These are phyloP conservation scores for Malurus elegans DNA, from an alignment of 2,113 vertebrate genomes.

Conservation along the genomic window DNA sequence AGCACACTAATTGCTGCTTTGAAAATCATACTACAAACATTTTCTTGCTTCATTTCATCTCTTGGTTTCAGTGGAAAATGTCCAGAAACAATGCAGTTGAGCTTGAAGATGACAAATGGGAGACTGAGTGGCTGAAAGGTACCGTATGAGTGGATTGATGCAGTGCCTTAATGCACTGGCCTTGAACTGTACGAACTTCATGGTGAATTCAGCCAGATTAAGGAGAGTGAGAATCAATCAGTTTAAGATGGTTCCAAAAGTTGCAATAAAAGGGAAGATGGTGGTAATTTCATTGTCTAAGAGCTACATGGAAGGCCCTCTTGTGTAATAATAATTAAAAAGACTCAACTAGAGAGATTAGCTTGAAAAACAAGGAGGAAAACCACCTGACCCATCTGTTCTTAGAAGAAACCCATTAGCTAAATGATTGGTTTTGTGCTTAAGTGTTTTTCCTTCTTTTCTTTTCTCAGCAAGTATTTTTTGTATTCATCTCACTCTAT, in stretches of 20 bases:
- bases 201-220: slow-evolving; percentile 44
- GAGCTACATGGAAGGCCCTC: not conserved
- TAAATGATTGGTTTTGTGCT: slow-evolving; percentile 44
- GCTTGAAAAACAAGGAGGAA: slow-evolving; percentile 12
- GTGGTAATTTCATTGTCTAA: slow-evolving; percentile 25
- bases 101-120: not conserved
- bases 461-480: not conserved
- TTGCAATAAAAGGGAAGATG: slow-evolving; percentile 36
- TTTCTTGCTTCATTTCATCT: not conserved
- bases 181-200: slow-evolving; percentile 17
- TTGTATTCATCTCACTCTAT: not conserved
- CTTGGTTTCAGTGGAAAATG: not conserved
- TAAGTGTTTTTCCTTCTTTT: not conserved
- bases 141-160: not conserved
- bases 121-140: not conserved
- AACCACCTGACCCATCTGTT: slow-evolving; percentile 25
- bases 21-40: not conserved
- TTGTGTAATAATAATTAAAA: slow-evolving; percentile 39
- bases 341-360: not conserved
- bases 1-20: not conserved
- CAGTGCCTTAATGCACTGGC: slow-evolving; percentile 36
- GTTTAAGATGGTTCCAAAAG: slow-evolving; percentile 28
- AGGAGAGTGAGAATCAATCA: slow-evolving; percentile 39
- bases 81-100: not conserved
- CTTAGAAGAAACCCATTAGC: slow-evolving; percentile 33